These are phyloP conservation scores for Ciconia maguari DNA, from an alignment of 2,113 vertebrate genomes.

Conservation along the genomic window DNA sequence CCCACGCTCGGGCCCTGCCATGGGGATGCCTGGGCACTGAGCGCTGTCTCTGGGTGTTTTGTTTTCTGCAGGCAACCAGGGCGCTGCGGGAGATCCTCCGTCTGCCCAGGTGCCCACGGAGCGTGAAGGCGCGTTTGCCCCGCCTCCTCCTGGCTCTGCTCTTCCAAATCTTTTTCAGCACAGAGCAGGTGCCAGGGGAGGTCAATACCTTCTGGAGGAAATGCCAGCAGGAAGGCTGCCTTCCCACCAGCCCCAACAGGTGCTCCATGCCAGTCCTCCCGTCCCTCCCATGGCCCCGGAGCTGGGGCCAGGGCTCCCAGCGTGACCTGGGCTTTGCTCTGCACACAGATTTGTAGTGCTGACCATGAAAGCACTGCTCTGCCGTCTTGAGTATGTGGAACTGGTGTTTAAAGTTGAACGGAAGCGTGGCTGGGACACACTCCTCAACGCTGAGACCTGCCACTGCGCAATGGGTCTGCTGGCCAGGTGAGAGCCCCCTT, in stretches of 20 bases:
- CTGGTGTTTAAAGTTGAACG: neutral
- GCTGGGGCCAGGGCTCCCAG: no score
- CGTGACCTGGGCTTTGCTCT: neutral
- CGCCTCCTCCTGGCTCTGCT: neutral
- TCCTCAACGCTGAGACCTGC: neutral
- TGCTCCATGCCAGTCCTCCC: no score
- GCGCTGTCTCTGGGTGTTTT: neutral
- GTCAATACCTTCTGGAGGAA: no score
- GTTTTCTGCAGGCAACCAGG: neutral
- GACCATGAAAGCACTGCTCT: neutral
- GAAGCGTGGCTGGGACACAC: neutral
- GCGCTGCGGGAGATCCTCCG: neutral
- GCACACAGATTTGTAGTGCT: neutral
- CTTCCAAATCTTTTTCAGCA: neutral
- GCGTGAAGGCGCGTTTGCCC: neutral
- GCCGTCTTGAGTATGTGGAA: neutral
- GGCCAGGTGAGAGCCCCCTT: neutral
- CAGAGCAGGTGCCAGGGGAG: neutral
- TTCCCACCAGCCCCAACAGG: no score
- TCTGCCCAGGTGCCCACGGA: accelerated
- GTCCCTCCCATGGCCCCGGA: no score
- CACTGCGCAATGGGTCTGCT: neutral
- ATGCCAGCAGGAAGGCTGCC: no score
- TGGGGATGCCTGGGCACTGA: neutral
- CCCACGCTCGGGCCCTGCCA: neutral